Conservation (phyloP, 2,888 invertebrate species). For the Leistus spinibarbis region DNA sequence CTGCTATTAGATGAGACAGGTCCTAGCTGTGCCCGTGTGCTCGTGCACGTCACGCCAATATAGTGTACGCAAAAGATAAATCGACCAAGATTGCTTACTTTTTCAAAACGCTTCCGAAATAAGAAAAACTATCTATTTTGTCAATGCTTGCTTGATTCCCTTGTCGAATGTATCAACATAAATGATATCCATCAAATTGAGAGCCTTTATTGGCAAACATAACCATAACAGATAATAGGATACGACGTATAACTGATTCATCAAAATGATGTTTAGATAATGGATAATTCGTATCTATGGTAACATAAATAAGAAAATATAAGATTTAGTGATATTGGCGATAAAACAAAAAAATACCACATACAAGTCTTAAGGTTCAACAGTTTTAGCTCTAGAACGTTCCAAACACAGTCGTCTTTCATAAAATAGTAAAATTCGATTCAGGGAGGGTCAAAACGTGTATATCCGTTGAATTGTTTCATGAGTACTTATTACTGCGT, state of each 20-base stretch:
- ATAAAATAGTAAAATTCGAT: background rate
- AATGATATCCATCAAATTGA: background rate
- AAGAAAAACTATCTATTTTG: background rate
- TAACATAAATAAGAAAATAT: background rate
- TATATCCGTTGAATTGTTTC: background rate
- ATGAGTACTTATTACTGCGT: no score
- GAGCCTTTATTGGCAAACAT: background rate
- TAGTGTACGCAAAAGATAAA: background rate
- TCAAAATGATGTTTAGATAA: background rate
- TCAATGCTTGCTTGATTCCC: background rate
- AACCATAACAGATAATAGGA: background rate
- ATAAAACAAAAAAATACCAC: no score
- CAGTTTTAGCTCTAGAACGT: no score
- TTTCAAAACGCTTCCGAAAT: background rate
- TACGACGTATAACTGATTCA: background rate
- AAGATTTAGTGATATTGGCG: no score
- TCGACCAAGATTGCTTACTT: background rate
- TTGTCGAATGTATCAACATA: background rate
- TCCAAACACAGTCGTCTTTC: background rate
- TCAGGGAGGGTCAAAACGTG: background rate
- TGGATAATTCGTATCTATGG: background rate
- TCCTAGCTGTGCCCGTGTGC: no score
- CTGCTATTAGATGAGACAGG: conserved; percentile 5
- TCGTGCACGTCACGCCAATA: no score
- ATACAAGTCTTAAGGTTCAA: no score